Conservation (phyloP, 2,888 invertebrate genomes). For the Polylopha cassiicola region DNA sequence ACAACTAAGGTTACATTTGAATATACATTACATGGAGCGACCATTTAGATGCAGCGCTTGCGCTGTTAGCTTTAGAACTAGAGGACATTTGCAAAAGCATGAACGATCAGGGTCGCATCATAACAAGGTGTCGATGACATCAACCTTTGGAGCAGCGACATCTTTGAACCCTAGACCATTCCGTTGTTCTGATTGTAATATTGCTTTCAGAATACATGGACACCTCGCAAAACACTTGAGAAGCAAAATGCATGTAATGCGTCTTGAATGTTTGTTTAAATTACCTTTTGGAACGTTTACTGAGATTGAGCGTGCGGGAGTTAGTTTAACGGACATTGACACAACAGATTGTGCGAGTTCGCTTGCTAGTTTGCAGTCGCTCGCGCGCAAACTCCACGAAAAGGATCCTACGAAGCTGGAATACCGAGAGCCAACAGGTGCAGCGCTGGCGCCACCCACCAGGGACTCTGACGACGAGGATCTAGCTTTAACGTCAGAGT, state of each 20-base stretch:
- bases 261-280: conserved; percentile 93
- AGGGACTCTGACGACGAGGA: conserved; percentile 78
- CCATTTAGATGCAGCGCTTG: conserved; percentile 95
- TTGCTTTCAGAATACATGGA: conserved; percentile 97
- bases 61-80: conserved; percentile 91
- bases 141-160: conserved; percentile 89
- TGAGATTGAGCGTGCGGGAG: conserved; percentile 93
- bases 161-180: conserved; percentile 96
- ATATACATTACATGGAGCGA: conserved; percentile 96
- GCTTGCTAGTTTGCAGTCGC: conserved; percentile 88
- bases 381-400: conserved; percentile 88
- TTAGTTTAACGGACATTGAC: conserved; percentile 95
- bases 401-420: conserved; percentile 88
- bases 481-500: conserved; percentile 41
- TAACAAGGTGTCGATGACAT: conserved; percentile 93
- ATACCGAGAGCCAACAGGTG: conserved; percentile 73
- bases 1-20: conserved; percentile 93
- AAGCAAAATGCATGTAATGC: conserved; percentile 97
- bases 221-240: conserved; percentile 97
- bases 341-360: conserved; percentile 98
- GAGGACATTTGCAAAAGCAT: conserved; percentile 95
- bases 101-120: conserved; percentile 94
- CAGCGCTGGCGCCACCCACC: conserved; percentile 41
- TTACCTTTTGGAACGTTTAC: conserved; percentile 96
- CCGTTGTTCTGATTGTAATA: conserved; percentile 96